These are phyloP conservation scores for Nannospalax galili DNA, from an alignment of 2,113 vertebrate species.

Conservation along the genomic window DNA sequence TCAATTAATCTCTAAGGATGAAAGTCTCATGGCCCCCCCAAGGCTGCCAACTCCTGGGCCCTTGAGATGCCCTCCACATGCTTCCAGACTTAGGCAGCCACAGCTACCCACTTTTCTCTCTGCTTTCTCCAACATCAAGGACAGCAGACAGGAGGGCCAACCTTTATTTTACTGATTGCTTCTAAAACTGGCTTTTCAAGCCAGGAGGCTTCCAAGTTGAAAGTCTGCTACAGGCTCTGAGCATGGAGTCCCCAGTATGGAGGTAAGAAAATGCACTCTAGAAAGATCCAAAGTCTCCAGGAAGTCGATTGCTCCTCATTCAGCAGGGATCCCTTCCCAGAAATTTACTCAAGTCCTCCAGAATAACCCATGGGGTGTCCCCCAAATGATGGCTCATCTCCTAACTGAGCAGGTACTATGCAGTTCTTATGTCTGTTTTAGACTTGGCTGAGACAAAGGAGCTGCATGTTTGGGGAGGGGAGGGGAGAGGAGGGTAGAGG, in stretches of 20 bases:
- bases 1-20: conserved; percentile 70
- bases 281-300: background rate
- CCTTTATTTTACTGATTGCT: background rate
- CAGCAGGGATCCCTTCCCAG: too few relatives aligned
- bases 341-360: background rate
- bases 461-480: rapidly evolving
- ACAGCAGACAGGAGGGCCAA: background rate
- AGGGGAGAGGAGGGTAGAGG: rapidly evolving
- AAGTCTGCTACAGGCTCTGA: background rate
- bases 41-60: background rate
- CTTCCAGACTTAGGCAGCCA: background rate
- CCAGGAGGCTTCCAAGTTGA: background rate
- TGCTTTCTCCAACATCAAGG: background rate
- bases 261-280: background rate
- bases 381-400: background rate
- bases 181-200: background rate
- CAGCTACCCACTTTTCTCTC: background rate
- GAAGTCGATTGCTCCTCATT: background rate
- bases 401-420: background rate
- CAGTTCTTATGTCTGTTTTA: background rate
- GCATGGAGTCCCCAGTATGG: background rate
- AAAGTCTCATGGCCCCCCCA: background rate
- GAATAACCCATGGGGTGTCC: background rate
- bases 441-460: background rate
- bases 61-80: background rate